These are phyloP conservation scores for Tupaia chinensis DNA, from an alignment of 2,113 vertebrate genomes.

Conservation along the genomic window DNA sequence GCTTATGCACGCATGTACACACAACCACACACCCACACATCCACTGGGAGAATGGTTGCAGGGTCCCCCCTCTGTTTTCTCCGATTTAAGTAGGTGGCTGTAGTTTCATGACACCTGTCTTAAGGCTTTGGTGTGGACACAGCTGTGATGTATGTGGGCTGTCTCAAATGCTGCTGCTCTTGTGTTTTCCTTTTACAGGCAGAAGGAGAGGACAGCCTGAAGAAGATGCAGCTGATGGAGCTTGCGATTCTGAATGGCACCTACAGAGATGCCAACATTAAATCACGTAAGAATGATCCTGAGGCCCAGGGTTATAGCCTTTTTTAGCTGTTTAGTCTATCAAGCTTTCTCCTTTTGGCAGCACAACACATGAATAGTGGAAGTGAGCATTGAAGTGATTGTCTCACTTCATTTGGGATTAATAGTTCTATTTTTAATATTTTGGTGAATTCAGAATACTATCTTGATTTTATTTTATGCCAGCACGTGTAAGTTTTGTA, in stretches of 20 bases:
- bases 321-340: constrained; percentile 13
- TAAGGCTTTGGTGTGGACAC: not conserved
- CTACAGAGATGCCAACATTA: constrained; percentile 99
- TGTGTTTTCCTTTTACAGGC: constrained; percentile 87
- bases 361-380: not conserved
- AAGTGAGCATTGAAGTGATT: not conserved
- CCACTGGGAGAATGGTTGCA: not conserved
- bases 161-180: not conserved
- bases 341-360: not conserved
- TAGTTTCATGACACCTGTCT: not conserved
- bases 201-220: constrained; percentile 99
- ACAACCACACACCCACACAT: too few relatives aligned
- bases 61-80: not conserved
- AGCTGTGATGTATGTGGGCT: accelerated
- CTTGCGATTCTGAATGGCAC: constrained; percentile 99
- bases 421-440: not conserved
- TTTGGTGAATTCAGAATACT: not conserved
- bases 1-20: too few relatives aligned
- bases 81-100: accelerated
- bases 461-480: not conserved
- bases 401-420: not conserved
- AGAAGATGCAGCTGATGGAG: constrained; percentile 99
- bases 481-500: not conserved
- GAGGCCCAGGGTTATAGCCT: not conserved
- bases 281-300: constrained; percentile 95